Evolutionary conservation across 2,113 vertebrate genomes (phyloP), one percentile per base, ranked within the genome.

Genomic region (Sander vitreus): DNA sequence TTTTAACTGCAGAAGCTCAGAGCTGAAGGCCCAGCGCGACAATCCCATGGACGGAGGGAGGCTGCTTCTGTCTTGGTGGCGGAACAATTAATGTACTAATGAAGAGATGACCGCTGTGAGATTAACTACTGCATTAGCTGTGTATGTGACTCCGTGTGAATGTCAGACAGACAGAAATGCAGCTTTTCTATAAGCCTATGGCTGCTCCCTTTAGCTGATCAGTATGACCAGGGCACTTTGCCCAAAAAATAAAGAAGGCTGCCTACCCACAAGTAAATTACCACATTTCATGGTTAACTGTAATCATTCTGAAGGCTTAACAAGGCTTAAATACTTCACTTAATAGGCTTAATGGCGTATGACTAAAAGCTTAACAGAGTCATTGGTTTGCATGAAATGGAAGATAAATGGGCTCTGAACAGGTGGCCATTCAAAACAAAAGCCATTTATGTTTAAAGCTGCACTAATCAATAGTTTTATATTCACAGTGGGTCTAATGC

Each of bases 331-430:
- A 85, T 73, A 73, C 73, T 80, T 76, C 63, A 63, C 48, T 71
- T 84, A 89, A 87, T 86, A 80, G 80, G 87, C 73, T 90, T 89
- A 87, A 70, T 63, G 58, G 69, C 33, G 23, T 67, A 71, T 64
- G 85, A 89, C 81, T 79, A 75, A 65, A 78, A 50, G 78, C 78
- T 73, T 58, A 83, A 73, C 66, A 64, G 67, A 83, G 78, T 78
- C 83, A 90, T 83, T 63, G n/a, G 78, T 85, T 86, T 80, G 75
- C 27, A 59, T 70, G 62, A 78, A 73, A 67, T 60, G 58, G 45
- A 50, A 76, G 72, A 84, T 58, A 65, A 78, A 78, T 62, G 13
- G 0, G 19, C 67, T 70, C 4, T 23, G 27, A 73, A 81, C 78
- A 76, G 78, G 51, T 70, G 43, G 45, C 33, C 54, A 23, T 78